Conservation (phyloP, 1,140 invertebrate species). For the Pseudomyrmex sp. region DNA sequence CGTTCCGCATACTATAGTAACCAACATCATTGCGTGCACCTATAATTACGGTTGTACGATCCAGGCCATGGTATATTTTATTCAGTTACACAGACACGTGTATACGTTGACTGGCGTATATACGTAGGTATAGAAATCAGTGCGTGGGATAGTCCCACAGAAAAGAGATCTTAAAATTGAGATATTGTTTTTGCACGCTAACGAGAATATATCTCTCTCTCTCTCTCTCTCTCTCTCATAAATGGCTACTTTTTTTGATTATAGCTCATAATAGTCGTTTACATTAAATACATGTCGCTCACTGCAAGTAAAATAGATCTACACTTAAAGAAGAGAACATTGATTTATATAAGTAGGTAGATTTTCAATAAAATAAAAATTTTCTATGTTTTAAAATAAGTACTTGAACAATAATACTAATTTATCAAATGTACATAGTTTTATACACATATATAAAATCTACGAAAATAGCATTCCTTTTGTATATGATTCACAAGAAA, state of each 20-base stretch:
- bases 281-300: background rate
- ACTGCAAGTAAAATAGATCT: background rate
- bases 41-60: slow-evolving; percentile 52
- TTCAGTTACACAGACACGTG: slow-evolving; percentile 63
- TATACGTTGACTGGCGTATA: slow-evolving; percentile 61
- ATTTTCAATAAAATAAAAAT: background rate
- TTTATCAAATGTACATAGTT: no score
- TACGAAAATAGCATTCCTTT: no score
- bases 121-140: slow-evolving; percentile 69
- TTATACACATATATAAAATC: no score
- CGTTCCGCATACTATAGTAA: slow-evolving; percentile 70
- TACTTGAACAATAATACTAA: no score
- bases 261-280: slow-evolving; percentile 6
- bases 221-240: background rate
- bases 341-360: background rate
- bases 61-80: slow-evolving; percentile 64
- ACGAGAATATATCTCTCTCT: background rate
- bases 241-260: slow-evolving; percentile 27
- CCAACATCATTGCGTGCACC: slow-evolving; percentile 46
- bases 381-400: no score
- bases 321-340: background rate
- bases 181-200: slow-evolving; percentile 53
- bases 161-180: slow-evolving; percentile 65
- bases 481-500: background rate
- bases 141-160: slow-evolving; percentile 76